Percentiles rank a stretch among this genome's conserved stretches.
Conservation (phyloP, 2,888 invertebrate genomes). For the Synanthedon formicaeformis region DNA sequence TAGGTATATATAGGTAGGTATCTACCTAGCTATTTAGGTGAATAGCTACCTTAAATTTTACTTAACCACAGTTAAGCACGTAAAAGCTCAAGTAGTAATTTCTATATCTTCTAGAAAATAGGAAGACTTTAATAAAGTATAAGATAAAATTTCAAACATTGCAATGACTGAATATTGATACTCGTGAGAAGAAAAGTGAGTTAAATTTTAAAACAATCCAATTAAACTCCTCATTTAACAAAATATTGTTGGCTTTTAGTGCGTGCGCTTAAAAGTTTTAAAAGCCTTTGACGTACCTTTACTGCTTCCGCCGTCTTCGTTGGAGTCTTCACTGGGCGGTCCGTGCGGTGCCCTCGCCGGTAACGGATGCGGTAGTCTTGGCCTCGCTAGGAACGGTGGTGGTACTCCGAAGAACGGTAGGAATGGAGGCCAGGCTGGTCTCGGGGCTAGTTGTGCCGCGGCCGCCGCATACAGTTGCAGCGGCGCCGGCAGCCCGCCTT, state of each 20-base stretch:
- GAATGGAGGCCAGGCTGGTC: conserved; percentile 74
- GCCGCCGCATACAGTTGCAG: conserved; percentile 79
- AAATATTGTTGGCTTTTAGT: neutral
- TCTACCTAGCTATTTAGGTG: too few species aligned
- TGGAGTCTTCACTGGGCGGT: conserved; percentile 68
- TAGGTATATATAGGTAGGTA: too few species aligned
- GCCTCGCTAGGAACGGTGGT: conserved; percentile 67
- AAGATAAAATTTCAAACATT: too few species aligned
- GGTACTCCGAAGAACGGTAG: conserved; percentile 72
- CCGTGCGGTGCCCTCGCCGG: conserved; percentile 57
- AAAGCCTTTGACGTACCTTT: conserved; percentile 38
- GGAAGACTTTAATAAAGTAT: too few species aligned
- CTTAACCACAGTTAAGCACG: too few species aligned
- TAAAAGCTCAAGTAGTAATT: too few species aligned
- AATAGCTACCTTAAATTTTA: too few species aligned
- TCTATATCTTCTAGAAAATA: too few species aligned
- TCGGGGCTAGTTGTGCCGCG: conserved; percentile 70
- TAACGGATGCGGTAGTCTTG: conserved; percentile 50
- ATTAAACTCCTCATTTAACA: too few species aligned
- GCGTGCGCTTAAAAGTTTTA: neutral
- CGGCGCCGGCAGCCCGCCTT: conserved; percentile 77
- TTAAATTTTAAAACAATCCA: too few species aligned
- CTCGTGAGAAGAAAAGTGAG: too few species aligned
- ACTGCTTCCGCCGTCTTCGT: conserved; percentile 65
- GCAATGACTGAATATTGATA: too few species aligned